These are phyloP conservation scores for Sylvia borin DNA, from an alignment of 2,797 vertebrate species.

Conservation along the genomic window DNA sequence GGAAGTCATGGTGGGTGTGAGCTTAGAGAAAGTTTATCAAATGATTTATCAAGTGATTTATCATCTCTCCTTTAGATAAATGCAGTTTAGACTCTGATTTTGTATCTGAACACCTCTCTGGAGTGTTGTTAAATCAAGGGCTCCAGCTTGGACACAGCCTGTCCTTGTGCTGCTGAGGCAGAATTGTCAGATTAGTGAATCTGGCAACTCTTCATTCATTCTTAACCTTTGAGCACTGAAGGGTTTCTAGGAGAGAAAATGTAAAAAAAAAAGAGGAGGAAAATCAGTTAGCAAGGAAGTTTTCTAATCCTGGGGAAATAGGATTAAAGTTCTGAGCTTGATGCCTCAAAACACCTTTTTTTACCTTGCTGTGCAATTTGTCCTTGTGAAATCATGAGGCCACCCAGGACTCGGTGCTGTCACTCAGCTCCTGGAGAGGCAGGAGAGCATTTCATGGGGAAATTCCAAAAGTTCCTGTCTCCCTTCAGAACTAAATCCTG, in stretches of 20 bases:
- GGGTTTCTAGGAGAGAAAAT: neutral
- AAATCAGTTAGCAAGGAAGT: neutral
- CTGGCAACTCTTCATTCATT: neutral
- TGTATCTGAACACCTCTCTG: neutral
- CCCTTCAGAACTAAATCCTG: neutral
- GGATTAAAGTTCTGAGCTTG: neutral
- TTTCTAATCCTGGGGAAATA: neutral
- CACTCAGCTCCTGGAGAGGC: neutral
- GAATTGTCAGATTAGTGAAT: neutral
- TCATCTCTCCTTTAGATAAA: neutral
- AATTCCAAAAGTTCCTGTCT: constrained; percentile 52
- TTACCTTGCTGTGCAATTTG: neutral
- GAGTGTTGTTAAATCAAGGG: neutral
- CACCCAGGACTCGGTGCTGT: neutral
- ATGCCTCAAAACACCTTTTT: neutral
- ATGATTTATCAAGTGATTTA: neutral
- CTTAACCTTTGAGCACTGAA: neutral
- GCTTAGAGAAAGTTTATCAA: neutral
- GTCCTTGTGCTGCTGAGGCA: neutral
- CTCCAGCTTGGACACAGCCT: neutral
- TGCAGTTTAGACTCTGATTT: neutral
- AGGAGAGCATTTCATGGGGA: neutral
- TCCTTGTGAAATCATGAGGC: neutral
- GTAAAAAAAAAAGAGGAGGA: neutral
- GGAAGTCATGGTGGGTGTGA: neutral